Evolutionary conservation across 2,113 vertebrate genomes (phyloP), one percentile per base, ranked within the genome.

Genomic region (Abramis brama): DNA sequence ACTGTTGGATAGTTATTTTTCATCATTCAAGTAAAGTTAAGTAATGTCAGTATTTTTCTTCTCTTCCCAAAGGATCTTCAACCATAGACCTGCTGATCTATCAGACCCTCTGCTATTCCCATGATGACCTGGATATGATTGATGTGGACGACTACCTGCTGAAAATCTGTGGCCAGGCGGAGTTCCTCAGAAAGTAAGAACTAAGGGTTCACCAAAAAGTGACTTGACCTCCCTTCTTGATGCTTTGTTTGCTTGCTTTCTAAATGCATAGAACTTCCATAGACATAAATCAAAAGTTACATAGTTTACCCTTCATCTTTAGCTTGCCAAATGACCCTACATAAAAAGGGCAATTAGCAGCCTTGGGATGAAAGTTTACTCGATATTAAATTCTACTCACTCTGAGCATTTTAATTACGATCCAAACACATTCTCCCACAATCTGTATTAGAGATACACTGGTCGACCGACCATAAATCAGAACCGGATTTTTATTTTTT

Each of bases 81-180:
- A 97, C 97, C 0, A 96, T 98, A 36, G 97, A 98, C 90, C 92
- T 99, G 91, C 95, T 99, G 52, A 98, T 99, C 91, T 96, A 98
- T 86, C 98, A 99, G 95, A 97, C 98, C 0, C 93, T 99, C 86
- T 98, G 98, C 87, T 99, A 98, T 78, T 96, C 97, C 13, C 96
- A 97, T 6, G 97, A 99, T 0, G 96, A 99, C 60, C 94, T 98
- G 87, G 93, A 92, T 23, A 77, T 93, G 6, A 73, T 97, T 2
- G 94, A 97, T 0, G 95, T 99, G 83, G 91, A 95, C 0, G 82
- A 94, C 17, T 96, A 94, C 87, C 84, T 95, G 82, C 91, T 96
- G 87, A 95, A 95, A 87, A 91, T 95, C 77, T 94, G 93, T 11
- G 94, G 95, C 45, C 91, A 93, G 0, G 92, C 94, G 0, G 97